Evolutionary conservation across 2,113 vertebrate genomes (phyloP).

Genomic region (Meriones unguiculatus): DNA sequence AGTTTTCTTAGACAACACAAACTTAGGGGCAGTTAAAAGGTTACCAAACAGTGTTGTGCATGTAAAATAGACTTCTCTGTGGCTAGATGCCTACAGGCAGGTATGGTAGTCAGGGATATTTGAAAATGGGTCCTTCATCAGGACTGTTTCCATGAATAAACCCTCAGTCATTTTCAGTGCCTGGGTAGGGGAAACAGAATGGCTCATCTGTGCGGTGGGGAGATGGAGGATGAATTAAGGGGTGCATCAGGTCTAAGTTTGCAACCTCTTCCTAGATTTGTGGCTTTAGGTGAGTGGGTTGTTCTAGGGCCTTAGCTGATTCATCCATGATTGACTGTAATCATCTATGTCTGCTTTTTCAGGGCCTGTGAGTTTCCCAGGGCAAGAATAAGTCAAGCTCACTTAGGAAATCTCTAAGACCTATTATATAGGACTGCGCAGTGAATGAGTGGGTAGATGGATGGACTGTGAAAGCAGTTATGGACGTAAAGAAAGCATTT

Average conservation of each 20-base stretch:
- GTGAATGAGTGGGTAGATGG: not conserved
- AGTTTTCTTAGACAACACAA: not conserved
- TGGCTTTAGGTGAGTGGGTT: not conserved
- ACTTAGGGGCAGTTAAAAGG: not conserved
- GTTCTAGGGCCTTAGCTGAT: not conserved
- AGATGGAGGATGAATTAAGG: not conserved
- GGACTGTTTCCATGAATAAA: not conserved
- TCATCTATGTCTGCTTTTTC: not conserved
- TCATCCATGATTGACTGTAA: not conserved
- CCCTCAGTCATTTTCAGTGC: not conserved
- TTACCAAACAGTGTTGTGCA: not conserved
- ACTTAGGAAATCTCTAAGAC: slow-evolving; percentile 50
- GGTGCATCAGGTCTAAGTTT: not conserved
- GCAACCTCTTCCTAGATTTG: not conserved
- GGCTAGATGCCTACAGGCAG: not conserved
- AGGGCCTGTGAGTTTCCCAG: slow-evolving; percentile 12
- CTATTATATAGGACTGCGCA: not conserved
- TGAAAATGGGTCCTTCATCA: slow-evolving; percentile 11
- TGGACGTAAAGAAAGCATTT: slow-evolving; percentile 6
- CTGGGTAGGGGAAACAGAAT: not conserved
- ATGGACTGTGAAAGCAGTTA: slow-evolving; percentile 12
- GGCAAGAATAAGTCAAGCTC: slow-evolving; percentile 39
- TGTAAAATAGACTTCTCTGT: not conserved
- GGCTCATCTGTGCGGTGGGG: not conserved
- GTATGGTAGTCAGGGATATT: not conserved